Evolutionary conservation across 2,113 vertebrate species (phyloP), one percentile per base, ranked within the genome.

Genomic region (Melanerpes formicivorus): DNA sequence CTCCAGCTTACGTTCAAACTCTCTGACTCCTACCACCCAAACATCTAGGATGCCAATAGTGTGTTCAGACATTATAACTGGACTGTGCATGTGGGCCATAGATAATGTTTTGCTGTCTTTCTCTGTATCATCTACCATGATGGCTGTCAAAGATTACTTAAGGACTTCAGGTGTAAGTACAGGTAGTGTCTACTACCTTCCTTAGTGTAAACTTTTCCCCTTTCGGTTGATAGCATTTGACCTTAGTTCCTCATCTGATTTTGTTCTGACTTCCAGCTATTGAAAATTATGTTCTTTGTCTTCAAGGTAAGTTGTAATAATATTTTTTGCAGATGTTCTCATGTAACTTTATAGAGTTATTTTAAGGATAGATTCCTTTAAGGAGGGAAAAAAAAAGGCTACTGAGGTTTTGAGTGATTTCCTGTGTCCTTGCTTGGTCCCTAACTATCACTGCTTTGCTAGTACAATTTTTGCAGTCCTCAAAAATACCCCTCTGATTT

Each of bases 181-280:
- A 80, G 32, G 40, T 93, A 52, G 9, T 81, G 18, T 55, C 74
- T 86, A 3, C 50, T 26, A 7, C 60, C 83, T 88, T 83, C 59
- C 60, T 32, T 25, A 46, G 21, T 34, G 37, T 86, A 58, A 86
- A 76, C 66, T 66, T 90, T 84, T 88, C 40, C 26, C 40, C 44
- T 81, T 85, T 85, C 64, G 5, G 9, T 80, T 90, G 80, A 75
- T 86, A 90, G 44, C 34, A 63, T 79, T 94, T 95, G 76, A 75
- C 80, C 80, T 88, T 90, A 15, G 14, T 55, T 88, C 63, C 19
- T 86, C 62, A 58, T 91, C n/a, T 84, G 40, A 80, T 56, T 80
- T 88, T 85, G 87, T 90, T 23, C 40, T 79, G 46, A 93, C 92
- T 95, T 95, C 93, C 93, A 93, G 55, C 71, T 93, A 93, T 95